A percentile compares a stretch with the other conserved stretches of the same genome.
These are phyloP conservation scores for Rutilus rutilus DNA, from an alignment of 2,113 vertebrate species.

Conservation along the genomic window DNA sequence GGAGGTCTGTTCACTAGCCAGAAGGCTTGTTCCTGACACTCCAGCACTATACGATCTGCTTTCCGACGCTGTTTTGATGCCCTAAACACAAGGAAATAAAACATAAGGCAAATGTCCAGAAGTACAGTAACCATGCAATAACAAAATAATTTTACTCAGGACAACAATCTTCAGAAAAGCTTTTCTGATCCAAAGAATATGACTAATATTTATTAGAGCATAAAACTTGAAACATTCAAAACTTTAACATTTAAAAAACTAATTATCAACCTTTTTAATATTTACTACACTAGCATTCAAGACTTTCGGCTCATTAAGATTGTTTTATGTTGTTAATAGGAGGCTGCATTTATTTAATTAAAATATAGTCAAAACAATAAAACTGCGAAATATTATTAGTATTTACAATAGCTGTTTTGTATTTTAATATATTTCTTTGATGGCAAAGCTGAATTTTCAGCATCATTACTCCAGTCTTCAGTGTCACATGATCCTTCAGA, in stretches of 20 bases:
- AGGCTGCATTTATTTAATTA: no score
- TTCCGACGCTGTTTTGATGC: constrained; percentile 90
- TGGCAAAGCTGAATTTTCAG: not conserved
- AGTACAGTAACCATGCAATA: not conserved
- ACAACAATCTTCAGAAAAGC: not conserved
- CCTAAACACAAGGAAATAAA: constrained; percentile 69
- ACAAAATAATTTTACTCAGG: not conserved
- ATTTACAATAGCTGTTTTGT: not conserved
- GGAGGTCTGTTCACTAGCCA: constrained; percentile 94
- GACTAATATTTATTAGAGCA: not conserved
- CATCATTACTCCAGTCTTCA: not conserved
- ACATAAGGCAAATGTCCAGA: not conserved
- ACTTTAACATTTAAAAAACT: not conserved
- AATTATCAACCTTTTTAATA: not conserved
- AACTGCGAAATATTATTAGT: no score
- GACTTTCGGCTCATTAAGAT: no score
- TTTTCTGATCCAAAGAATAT: not conserved
- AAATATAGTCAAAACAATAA: no score
- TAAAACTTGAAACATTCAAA: not conserved
- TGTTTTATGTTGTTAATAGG: no score
- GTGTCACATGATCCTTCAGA: not conserved
- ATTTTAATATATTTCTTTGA: not conserved
- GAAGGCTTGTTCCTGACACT: constrained; percentile 92
- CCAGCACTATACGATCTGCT: constrained; percentile 90
- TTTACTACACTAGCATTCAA: not conserved